A percentile compares a stretch with the other conserved stretches of the same genome.
phyloP scores from a whole-genome alignment of 2,888 invertebrate species.

The Diabrotica balteata region DNA sequence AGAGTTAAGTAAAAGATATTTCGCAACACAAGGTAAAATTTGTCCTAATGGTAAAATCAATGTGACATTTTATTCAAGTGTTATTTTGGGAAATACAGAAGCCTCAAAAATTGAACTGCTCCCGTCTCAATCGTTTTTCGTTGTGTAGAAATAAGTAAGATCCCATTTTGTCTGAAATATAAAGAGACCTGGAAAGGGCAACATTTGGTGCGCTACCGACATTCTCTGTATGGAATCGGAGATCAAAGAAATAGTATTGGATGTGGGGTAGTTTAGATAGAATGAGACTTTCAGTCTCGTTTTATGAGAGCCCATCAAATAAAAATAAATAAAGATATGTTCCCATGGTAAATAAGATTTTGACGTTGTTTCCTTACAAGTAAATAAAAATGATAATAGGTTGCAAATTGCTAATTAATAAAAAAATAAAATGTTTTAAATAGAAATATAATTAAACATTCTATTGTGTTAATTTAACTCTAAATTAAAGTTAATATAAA shows the following conservation, averaged over 20 bases:
- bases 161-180: conserved; percentile 16
- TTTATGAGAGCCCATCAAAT: background rate
- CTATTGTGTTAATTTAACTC: no score
- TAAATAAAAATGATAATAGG: no score
- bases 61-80: background rate
- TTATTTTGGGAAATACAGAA: background rate
- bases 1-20: no score
- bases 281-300: conserved; percentile 1
- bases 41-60: background rate
- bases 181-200: background rate
- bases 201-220: conserved; percentile 2
- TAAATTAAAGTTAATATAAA: no score
- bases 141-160: conserved; percentile 5
- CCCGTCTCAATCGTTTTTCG: conserved; percentile 2
- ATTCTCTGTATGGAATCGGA: conserved; percentile 13
- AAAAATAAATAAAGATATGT: background rate
- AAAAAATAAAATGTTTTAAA: no score
- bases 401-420: no score
- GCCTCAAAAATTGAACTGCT: background rate
- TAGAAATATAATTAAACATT: no score
- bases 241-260: conserved; percentile 18
- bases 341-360: no score
- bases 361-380: no score
- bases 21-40: background rate
- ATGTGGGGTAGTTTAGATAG: conserved; percentile 8